Evolutionary conservation across 2,888 invertebrate species (phyloP).

Genomic region (Sycophila texana): DNA sequence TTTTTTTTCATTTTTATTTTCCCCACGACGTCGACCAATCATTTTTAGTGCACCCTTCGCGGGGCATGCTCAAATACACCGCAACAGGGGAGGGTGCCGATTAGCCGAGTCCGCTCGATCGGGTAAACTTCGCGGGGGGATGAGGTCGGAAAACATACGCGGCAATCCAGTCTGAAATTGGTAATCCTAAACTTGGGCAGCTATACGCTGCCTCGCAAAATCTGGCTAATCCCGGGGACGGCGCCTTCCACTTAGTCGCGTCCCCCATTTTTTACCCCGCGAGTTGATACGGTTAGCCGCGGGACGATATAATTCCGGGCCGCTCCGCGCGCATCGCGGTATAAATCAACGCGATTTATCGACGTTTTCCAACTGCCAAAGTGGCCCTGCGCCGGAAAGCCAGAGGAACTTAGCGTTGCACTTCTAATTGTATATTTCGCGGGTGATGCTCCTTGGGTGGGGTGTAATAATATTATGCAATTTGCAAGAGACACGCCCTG

Average conservation of each 20-base stretch:
- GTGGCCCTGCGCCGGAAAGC: no score
- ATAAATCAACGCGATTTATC: no score
- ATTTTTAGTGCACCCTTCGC: background rate
- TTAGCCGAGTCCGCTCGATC: background rate
- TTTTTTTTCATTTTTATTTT: constrained; percentile 1
- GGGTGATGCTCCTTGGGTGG: no score
- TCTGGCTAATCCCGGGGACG: constrained; percentile 26
- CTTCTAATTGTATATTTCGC: no score
- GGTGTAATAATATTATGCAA: no score
- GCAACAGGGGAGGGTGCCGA: background rate
- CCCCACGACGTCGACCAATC: constrained; percentile 3
- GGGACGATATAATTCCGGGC: no score
- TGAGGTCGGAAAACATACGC: constrained; percentile 2
- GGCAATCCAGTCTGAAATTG: constrained; percentile 30
- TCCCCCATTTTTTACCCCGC: constrained; percentile 26
- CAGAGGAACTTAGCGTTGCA: no score
- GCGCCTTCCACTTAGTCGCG: constrained; percentile 17
- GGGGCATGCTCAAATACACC: background rate
- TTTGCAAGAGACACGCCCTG: no score
- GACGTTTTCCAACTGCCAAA: no score
- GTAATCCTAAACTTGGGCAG: constrained; percentile 31
- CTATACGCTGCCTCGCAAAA: constrained; percentile 24
- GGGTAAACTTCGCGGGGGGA: background rate
- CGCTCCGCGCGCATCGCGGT: no score
- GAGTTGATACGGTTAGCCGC: background rate